Conservation (phyloP, 2,113 vertebrate genomes). For the Ancistrus triradiatus region DNA sequence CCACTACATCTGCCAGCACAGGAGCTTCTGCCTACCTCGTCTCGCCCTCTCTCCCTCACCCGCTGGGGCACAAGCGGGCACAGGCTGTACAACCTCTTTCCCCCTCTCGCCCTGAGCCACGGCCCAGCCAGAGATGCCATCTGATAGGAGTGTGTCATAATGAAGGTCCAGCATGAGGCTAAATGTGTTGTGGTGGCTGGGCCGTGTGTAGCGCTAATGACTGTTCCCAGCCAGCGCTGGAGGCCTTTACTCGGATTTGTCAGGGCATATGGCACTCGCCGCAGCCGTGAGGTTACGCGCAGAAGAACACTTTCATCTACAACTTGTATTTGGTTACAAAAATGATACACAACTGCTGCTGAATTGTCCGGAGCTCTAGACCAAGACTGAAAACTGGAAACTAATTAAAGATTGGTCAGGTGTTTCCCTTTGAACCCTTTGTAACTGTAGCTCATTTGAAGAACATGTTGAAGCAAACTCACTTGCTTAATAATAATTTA, state of each 20-base stretch:
- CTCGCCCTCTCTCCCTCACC: constrained; percentile 62
- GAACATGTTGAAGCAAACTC: too few species aligned
- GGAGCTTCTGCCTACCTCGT: constrained; percentile 56
- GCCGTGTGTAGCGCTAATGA: constrained; percentile 96
- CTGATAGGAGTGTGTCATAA: constrained; percentile 98
- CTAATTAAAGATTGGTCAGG: too few species aligned
- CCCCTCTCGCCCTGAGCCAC: constrained; percentile 71
- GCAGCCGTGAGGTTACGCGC: constrained; percentile 52
- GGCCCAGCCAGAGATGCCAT: constrained; percentile 84
- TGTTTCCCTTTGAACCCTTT: too few species aligned
- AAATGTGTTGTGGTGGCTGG: constrained; percentile 93
- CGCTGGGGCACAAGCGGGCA: constrained; percentile 75
- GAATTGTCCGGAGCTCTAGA: too few species aligned
- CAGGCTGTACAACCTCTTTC: constrained; percentile 60
- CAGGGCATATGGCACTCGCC: constrained; percentile 90
- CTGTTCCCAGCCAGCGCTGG: constrained; percentile 79
- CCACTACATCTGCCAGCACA: constrained; percentile 81
- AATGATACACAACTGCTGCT: too few species aligned
- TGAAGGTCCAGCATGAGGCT: constrained; percentile 99
- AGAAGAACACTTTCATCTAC: too few species aligned
- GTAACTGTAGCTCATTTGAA: too few species aligned
- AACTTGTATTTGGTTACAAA: too few species aligned
- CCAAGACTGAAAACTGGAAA: too few species aligned
- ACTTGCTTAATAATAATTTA: too few species aligned
- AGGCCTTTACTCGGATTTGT: constrained; percentile 76